Evolutionary conservation across 2,797 vertebrate genomes (phyloP), one percentile per base, ranked within the genome.

Genomic region (Threskiornis aethiopicus): DNA sequence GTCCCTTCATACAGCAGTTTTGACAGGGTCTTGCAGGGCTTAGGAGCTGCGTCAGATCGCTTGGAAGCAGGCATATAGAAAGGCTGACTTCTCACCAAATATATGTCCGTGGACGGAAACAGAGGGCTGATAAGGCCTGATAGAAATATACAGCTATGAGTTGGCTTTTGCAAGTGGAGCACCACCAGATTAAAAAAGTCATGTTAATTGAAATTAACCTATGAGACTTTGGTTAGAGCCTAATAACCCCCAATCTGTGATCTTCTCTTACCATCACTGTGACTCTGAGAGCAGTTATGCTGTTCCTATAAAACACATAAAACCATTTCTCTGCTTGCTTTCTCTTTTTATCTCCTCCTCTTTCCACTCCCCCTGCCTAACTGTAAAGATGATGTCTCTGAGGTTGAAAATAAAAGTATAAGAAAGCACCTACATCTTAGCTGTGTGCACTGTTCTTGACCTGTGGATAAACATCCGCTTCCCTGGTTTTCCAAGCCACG

Each of bases 401-500:
- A 59, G 62, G 17, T 9, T 41, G 33, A 59, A 87, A 78, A 61
- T 17, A 44, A 29, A 87, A 84, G 25, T 62, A 17, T 58, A 78
- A 61, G 59, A 58, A 78, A 94, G 4, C 26, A 64, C 6, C 55
- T 65, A 22, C 10, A 31, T 42, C 51, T 90, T 77, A 82, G 9
- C 62, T 87, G 28, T 17, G 15, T 76, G 29, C 19, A n/a, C 44
- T 87, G 54, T 11, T 69, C 64, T 80, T 95, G 77, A 54, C 79
- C 46, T 73, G 22, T 66, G 33, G 54, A 61, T 92, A 91, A 82
- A 81, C 26, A 51, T 33, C 21, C n/a, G 31, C 49, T 76, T 17
- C 44, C 78, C 55, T 76, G n/a, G 3, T 91, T 93, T 93, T 93
- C 52, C 47, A 94, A 91, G 76, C 55, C 69, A 47, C 3, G 5